Evolutionary conservation across 2,888 invertebrate species (phyloP).

Genomic region (Creontiades dilutus): DNA sequence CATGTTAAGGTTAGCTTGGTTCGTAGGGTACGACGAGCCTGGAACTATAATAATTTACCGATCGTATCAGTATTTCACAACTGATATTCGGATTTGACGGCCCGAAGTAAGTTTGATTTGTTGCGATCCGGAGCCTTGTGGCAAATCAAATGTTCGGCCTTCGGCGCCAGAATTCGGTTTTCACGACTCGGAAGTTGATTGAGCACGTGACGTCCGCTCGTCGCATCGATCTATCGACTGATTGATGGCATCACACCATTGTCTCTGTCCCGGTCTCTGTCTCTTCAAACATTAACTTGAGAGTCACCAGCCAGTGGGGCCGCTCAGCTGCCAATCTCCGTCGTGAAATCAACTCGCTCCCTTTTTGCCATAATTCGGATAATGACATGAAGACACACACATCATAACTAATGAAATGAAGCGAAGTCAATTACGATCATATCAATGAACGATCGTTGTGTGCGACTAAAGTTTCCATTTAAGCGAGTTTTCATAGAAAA

Average conservation of each 20-base stretch:
- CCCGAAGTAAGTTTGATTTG: background rate
- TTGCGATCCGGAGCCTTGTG: background rate
- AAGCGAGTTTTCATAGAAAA: too few relatives aligned
- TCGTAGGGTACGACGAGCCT: too few relatives aligned
- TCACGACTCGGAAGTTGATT: conserved; percentile 8
- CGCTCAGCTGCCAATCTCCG: background rate
- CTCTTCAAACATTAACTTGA: background rate
- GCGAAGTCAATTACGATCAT: too few relatives aligned
- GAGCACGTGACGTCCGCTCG: background rate
- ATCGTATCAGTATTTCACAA: too few relatives aligned
- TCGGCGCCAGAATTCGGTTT: background rate
- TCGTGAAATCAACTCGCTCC: background rate
- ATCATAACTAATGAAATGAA: too few relatives aligned
- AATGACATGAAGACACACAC: too few relatives aligned
- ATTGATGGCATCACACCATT: conserved; percentile 17
- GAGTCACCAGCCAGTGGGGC: background rate
- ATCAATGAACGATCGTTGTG: too few relatives aligned
- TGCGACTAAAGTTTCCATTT: too few relatives aligned
- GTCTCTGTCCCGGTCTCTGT: background rate
- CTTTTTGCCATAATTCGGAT: too few relatives aligned
- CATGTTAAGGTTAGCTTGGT: too few relatives aligned
- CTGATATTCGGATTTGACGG: too few relatives aligned
- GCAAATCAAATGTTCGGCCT: background rate
- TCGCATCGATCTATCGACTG: background rate
- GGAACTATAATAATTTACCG: too few relatives aligned